Evolutionary conservation across 2,113 vertebrate species (phyloP).

Genomic region (Nyctereutes procyonoides): DNA sequence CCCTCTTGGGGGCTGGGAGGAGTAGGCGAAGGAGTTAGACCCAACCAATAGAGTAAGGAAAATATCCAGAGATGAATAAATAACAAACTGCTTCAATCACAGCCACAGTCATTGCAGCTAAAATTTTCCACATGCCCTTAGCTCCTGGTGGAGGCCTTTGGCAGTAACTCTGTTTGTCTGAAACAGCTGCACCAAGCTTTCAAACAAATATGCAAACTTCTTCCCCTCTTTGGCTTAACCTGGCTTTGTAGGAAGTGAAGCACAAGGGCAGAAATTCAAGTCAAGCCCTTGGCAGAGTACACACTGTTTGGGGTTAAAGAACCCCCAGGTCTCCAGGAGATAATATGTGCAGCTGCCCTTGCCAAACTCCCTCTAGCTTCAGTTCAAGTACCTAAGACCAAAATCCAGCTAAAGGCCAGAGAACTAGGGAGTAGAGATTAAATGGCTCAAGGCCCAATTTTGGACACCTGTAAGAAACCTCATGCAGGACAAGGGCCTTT

Average conservation of each 20-base stretch:
- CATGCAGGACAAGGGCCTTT: background rate
- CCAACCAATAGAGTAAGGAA: constrained; percentile 59
- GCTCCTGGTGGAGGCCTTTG: constrained; percentile 67
- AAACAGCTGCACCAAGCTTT: constrained; percentile 70
- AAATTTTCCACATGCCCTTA: constrained; percentile 73
- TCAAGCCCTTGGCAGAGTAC: constrained; percentile 50
- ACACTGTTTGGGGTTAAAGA: constrained; percentile 36
- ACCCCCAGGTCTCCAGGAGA: constrained; percentile 23
- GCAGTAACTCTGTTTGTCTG: constrained; percentile 77
- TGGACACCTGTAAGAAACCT: constrained; percentile 35
- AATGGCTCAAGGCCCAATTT: background rate
- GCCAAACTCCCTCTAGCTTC: background rate
- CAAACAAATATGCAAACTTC: constrained; percentile 47
- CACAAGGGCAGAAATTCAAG: constrained; percentile 70
- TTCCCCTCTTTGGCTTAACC: constrained; percentile 60
- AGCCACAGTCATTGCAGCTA: constrained; percentile 34
- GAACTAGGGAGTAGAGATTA: background rate
- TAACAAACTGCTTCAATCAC: constrained; percentile 58
- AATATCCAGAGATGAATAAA: constrained; percentile 74
- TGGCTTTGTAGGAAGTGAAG: constrained; percentile 65
- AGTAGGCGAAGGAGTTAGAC: background rate
- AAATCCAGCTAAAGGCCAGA: constrained; percentile 46
- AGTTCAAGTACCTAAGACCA: constrained; percentile 29
- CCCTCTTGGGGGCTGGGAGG: background rate
- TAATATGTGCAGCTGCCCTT: constrained; percentile 24